Evolutionary conservation across 2,888 invertebrate genomes (phyloP).

Genomic region (Tribolium freemani): DNA sequence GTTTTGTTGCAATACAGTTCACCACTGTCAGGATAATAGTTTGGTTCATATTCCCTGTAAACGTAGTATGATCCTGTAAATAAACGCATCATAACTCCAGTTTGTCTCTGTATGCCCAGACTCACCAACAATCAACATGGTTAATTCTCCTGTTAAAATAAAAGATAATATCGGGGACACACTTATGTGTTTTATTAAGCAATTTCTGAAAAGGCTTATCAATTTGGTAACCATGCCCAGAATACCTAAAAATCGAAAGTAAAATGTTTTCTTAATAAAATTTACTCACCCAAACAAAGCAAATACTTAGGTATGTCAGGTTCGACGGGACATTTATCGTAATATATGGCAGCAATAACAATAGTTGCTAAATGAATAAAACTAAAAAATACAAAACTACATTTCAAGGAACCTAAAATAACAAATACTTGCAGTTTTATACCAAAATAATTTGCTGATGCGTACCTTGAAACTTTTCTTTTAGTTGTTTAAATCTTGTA

Average conservation of each 20-base stretch:
- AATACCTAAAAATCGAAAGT: conserved; percentile 9
- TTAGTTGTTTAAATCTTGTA: background rate
- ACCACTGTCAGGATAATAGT: conserved; percentile 49
- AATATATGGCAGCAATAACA: conserved; percentile 44
- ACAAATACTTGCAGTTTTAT: background rate
- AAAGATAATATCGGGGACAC: conserved; percentile 20
- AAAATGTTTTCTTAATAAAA: background rate
- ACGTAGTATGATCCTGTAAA: conserved; percentile 61
- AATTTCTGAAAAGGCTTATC: conserved; percentile 14
- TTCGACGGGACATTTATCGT: conserved; percentile 46
- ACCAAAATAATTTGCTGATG: background rate
- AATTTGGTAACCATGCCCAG: conserved; percentile 14
- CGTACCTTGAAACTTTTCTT: conserved; percentile 12
- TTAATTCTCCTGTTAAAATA: conserved; percentile 22
- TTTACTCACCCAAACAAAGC: conserved; percentile 37
- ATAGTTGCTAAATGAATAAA: conserved; percentile 41
- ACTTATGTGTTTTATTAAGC: conserved; percentile 8
- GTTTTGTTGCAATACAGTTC: conserved; percentile 59
- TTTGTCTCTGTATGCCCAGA: background rate
- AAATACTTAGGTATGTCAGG: conserved; percentile 46
- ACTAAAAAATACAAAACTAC: conserved; percentile 39
- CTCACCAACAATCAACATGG: conserved; percentile 25
- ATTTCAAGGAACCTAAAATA: conserved; percentile 40
- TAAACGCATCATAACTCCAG: background rate
- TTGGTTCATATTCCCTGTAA: conserved; percentile 59